Evolutionary conservation across 35 echinoderm and acorn worm species (phyloP).

Genomic region (Holothuria glaberrima): DNA sequence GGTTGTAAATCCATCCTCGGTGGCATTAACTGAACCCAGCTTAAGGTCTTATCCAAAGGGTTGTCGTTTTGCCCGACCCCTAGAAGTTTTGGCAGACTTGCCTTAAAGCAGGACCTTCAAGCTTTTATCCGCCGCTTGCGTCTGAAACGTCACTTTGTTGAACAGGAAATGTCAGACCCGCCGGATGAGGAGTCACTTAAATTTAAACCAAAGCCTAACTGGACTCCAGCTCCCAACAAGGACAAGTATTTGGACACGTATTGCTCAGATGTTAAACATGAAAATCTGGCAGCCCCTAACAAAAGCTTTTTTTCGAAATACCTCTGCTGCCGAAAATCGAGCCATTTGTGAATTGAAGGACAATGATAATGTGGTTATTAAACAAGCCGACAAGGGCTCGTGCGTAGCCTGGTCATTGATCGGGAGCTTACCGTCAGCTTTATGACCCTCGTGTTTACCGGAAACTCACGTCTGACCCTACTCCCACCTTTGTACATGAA

Average conservation of each 20-base stretch:
- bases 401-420: background rate
- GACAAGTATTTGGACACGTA: background rate
- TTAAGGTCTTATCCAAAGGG: background rate
- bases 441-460: background rate
- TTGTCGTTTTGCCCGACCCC: too few relatives aligned
- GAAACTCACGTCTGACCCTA: background rate
- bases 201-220: background rate
- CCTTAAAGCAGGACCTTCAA: background rate
- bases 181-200: background rate
- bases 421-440: background rate
- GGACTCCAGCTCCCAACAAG: background rate
- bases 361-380: background rate
- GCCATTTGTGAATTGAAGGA: background rate
- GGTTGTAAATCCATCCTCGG: background rate
- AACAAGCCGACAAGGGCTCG: background rate
- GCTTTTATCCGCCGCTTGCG: background rate
- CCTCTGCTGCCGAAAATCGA: background rate
- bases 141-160: conserved; percentile 14
- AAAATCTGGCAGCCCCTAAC: background rate
- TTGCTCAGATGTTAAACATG: background rate
- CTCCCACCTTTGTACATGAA: conserved; percentile 6
- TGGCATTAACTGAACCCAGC: too few relatives aligned
- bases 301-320: background rate
- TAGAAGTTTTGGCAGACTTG: background rate
- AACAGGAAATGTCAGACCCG: background rate